Base-by-base conservation (phyloP, 2,888 invertebrate genomes). In the Agonopterix subpropinquella region DNA sequence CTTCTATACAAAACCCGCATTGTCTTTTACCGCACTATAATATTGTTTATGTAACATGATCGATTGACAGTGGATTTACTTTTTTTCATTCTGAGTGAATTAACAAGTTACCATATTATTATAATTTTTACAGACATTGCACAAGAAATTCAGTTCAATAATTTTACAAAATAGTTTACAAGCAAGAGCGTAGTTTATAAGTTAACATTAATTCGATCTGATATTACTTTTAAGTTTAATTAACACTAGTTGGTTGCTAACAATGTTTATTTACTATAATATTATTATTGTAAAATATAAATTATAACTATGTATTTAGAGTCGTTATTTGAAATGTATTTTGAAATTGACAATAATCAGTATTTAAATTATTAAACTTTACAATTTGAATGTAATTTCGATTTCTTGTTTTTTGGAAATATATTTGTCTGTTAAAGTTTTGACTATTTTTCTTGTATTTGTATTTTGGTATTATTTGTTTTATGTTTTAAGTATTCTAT, bases 321-420 rank as follows among this genome's bases (percentile, higher is more conserved):
- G 50, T 56, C 60, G 64, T 65, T 63, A 57, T 82, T 82, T 67
- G 68, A 77, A 81, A 74, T 82, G 64, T 65, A 62, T 56, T 82
- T 82, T 67, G 69, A 77, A 82, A 75, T 82, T 74, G 87, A 87
- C 86, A 87, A 86, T 86, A 87, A 85, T 74, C 85, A 86, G 85
- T 87, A 86, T 86, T 87, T 84, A 83, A 80, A 80, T 78, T 79
- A 78, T 77, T 73, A 58, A 70, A 67, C 55, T 63, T 64, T 60
- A 60, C 61, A 56, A 58, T 56, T 53, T 53, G 57, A 61, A 56
- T 58, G 54, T 58, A 57, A 53, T 55, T 65, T 66, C 62, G 68
- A 77, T 75, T 77, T 78, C 75, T 82, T 86, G 75, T 73, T 83
- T 80, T 75, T 73, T 74, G 62, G 61, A 66, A 58, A 78, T 79